Evolutionary conservation across 2,888 invertebrate species (phyloP).

Genomic region (Parnassius orleans): DNA sequence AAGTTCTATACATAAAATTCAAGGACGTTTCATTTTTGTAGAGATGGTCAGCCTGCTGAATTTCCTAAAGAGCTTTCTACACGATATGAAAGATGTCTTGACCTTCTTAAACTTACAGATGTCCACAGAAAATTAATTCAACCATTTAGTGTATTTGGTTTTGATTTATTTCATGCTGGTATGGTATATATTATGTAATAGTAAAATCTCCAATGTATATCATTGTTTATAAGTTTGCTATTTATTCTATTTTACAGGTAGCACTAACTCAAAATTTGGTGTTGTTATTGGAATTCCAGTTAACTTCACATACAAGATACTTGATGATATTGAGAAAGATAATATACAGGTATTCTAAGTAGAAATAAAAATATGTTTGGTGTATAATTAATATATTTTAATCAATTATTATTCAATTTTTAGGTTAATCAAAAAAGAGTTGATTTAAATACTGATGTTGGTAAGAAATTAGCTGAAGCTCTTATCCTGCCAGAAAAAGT

Average conservation of each 20-base stretch:
- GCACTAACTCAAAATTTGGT: conserved; percentile 80
- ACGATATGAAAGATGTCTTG: conserved; percentile 80
- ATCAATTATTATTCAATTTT: conserved; percentile 27
- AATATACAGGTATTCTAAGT: conserved; percentile 72
- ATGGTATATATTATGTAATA: conserved; percentile 35
- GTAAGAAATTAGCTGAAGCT: conserved; percentile 83
- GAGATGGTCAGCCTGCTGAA: conserved; percentile 81
- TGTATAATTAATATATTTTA: background rate
- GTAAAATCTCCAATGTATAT: background rate
- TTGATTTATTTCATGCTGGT: conserved; percentile 87
- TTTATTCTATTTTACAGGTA: conserved; percentile 55
- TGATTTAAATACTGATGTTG: conserved; percentile 83
- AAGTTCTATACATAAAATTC: too few relatives aligned
- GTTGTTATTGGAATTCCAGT: conserved; percentile 87
- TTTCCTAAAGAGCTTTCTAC: conserved; percentile 72
- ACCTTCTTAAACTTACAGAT: conserved; percentile 79
- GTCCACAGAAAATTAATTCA: conserved; percentile 73
- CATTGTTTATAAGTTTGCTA: conserved; percentile 37
- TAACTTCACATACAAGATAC: conserved; percentile 83
- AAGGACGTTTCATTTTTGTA: conserved; percentile 42
- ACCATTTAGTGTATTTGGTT: conserved; percentile 87
- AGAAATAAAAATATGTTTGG: background rate
- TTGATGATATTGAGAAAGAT: conserved; percentile 78
- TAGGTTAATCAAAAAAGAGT: conserved; percentile 83
- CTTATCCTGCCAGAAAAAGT: conserved; percentile 88